Percentiles rank a stretch among this genome's conserved stretches.
phyloP scores from a whole-genome alignment of 2,113 vertebrate genomes.

The Calonectris borealis region DNA sequence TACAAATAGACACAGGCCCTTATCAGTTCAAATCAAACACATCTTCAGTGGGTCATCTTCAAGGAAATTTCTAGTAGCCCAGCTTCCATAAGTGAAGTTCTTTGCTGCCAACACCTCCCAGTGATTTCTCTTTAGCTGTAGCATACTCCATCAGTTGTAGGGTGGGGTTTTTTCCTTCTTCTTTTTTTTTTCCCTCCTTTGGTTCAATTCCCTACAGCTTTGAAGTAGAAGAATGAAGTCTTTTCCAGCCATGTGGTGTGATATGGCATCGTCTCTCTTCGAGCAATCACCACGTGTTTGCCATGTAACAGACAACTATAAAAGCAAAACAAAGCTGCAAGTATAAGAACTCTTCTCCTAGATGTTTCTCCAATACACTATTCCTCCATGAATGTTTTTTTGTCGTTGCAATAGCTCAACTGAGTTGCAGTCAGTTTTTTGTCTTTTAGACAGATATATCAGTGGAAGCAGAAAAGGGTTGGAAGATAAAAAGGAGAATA shows the following conservation, averaged over 20 bases:
- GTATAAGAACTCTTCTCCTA: neutral
- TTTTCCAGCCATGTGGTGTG: neutral
- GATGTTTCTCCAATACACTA: neutral
- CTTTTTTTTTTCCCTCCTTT: neutral
- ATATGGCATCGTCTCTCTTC: neutral
- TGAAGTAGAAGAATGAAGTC: neutral
- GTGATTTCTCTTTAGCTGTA: neutral
- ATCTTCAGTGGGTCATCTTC: neutral
- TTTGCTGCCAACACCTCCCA: neutral
- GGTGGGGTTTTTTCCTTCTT: neutral
- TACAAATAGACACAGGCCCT: neutral
- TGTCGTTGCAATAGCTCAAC: neutral
- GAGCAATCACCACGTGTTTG: neutral
- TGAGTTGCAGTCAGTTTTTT: neutral
- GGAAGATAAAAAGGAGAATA: neutral
- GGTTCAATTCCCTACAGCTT: neutral
- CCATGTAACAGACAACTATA: neutral
- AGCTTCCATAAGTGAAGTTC: neutral
- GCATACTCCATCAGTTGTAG: neutral
- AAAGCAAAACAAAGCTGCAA: neutral
- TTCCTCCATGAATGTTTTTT: neutral
- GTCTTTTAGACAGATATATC: neutral
- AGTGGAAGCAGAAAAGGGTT: neutral
- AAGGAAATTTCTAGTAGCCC: neutral
- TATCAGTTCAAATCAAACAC: neutral